Base-by-base conservation (phyloP, 1,140 invertebrate species). In the Manduca sexta region DNA sequence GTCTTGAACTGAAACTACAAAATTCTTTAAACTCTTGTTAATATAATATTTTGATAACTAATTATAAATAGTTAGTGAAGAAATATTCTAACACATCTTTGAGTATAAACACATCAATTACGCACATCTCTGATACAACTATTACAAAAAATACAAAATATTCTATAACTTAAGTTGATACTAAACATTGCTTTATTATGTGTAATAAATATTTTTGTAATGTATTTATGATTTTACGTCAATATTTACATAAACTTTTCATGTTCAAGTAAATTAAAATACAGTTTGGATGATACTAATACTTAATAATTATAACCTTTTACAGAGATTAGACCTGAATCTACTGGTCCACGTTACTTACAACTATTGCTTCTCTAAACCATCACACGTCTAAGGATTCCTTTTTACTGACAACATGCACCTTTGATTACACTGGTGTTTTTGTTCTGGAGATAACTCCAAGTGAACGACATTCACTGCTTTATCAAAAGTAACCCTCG, bases 311-410 rank as follows among this genome's bases (percentile, higher is more conserved):
- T 26, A 8, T 26, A 5, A 26, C 21, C 8, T 26, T n/a, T n/a
- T n/a, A n/a, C n/a, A 35, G 12, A 31, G 15, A 43, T 13, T 45
- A 70, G 70, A 78, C 69, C 73, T 41, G 62, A 64, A 64, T 49
- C 70, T 73, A 77, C 64, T 79, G 76, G 74, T 77, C 74, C 79
- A 74, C 76, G 64, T 64, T 57, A 57, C 52, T 69, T 62, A 66
- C 49, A 58, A 51, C 56, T 64, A 69, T 56, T 58, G 44, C 40
- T 52, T 59, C 34, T 56, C 54, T 74, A 69, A 52, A 45, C 33
- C 45, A 57, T 52, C 34, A 55, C 50, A 53, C 31, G 62, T 56
- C 51, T 61, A 63, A 53, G 41, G 48, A 41, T 55, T 49, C 44
- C 53, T 59, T 52, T 61, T 55, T 43, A 54, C 54, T 49, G 30